Conservation (phyloP, 1,140 invertebrate genomes). For the Eciton burchellii region DNA sequence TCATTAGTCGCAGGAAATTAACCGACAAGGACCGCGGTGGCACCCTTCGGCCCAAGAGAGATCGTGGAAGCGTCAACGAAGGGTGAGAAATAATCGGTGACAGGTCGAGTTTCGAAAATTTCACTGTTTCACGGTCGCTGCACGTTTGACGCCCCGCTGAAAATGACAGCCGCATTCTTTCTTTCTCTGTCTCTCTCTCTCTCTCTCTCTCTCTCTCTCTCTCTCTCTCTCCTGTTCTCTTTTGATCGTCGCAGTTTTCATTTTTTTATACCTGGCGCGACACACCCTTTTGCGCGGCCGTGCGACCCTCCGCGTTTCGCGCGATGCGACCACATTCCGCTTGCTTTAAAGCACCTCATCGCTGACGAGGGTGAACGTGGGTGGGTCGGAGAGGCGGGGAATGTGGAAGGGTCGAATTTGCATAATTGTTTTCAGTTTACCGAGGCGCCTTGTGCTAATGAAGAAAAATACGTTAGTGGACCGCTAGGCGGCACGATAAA, state of each 20-base stretch:
- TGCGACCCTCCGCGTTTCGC: constrained; percentile 21
- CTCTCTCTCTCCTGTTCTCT: too few relatives aligned
- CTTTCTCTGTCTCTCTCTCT: too few relatives aligned
- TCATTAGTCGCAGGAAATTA: constrained; percentile 79
- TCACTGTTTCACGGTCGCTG: constrained; percentile 48
- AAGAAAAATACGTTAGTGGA: constrained; percentile 76
- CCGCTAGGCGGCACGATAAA: constrained; percentile 43
- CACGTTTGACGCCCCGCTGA: constrained; percentile 8
- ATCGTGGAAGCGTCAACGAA: constrained; percentile 59
- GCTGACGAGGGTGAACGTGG: constrained; percentile 34
- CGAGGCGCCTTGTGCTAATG: constrained; percentile 69
- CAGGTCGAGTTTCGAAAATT: constrained; percentile 69
- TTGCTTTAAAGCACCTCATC: constrained; percentile 43
- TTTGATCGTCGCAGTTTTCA: constrained; percentile 23
- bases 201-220: too few relatives aligned
- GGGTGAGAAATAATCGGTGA: constrained; percentile 64
- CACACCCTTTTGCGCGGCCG: constrained; percentile 43
- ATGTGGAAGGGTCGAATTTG: constrained; percentile 69
- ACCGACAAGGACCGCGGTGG: constrained; percentile 66
- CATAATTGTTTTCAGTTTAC: constrained; percentile 80
- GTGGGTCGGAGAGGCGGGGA: not conserved
- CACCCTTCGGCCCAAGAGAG: constrained; percentile 10
- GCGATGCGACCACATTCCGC: constrained; percentile 44
- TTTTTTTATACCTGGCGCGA: constrained; percentile 40
- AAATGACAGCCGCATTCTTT: constrained; percentile 39